Evolutionary conservation across 2,888 invertebrate species (phyloP), one percentile per base, ranked within the genome.

Genomic region (Lottia scabra): DNA sequence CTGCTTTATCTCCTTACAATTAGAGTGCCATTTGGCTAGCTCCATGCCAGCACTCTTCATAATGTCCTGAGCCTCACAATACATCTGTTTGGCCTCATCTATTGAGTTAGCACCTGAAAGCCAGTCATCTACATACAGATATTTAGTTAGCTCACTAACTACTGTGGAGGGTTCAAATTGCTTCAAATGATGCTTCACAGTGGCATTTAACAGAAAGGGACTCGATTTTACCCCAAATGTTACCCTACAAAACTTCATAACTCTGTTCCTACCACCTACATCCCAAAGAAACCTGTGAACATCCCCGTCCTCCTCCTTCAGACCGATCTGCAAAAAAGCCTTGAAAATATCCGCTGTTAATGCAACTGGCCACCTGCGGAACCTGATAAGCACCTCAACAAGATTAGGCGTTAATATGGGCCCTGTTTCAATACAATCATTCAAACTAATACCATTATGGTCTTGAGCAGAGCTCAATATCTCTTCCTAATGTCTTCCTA

Each of bases 401-500:
- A 79, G 30, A 67, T 71, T 46, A 63, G 70, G 74, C 15, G 72
- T 63, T 15, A 77, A 70, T 13, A 62, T 68, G 15, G 74, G 79
- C n/a, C 79, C 79, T 13, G 72, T 43, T 65, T 80, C 74, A 15
- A 78, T 45, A 64, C 77, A 78, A 62, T 79, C 76, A 75, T 80
- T 80, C 16, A 79, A 70, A n/a, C n/a, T n/a, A n/a, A n/a, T n/a
- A n/a, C n/a, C n/a, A n/a, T n/a, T n/a, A n/a, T n/a, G n/a, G n/a
- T n/a, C n/a, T n/a, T n/a, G n/a, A n/a, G n/a, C n/a, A n/a, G n/a
- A n/a, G n/a, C n/a, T n/a, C n/a, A n/a, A n/a, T n/a, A n/a, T n/a
- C n/a, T n/a, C n/a, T n/a, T n/a, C n/a, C n/a, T n/a, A n/a, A n/a
- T n/a, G n/a, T n/a, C n/a, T n/a, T n/a, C n/a, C n/a, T n/a, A n/a